phyloP scores from a whole-genome alignment of 1,140 invertebrate species.

The Chymomyza costata region DNA sequence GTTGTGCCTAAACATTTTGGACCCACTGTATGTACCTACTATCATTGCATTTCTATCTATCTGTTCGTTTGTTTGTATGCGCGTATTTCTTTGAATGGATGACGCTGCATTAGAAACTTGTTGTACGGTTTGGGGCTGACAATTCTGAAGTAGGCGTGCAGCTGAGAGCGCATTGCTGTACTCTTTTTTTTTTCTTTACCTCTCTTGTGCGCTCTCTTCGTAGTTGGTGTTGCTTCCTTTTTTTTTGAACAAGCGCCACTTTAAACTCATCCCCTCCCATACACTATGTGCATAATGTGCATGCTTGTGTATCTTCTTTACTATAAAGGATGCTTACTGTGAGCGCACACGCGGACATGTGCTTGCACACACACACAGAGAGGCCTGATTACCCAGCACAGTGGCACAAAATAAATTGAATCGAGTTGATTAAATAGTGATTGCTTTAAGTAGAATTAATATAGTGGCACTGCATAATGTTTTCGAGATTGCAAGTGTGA shows the following conservation, averaged over 20 bases:
- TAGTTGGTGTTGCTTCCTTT: conserved; percentile 34
- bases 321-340: conserved; percentile 54
- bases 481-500: no score
- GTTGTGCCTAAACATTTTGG: no score
- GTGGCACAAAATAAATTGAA: not conserved
- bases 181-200: conserved; percentile 31
- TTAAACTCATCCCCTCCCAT: conserved; percentile 63
- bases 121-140: conserved; percentile 21
- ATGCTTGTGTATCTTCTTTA: conserved; percentile 70
- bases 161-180: not conserved
- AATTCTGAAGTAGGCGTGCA: conserved; percentile 4
- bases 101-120: conserved; percentile 65
- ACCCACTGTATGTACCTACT: no score
- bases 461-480: no score
- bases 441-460: no score
- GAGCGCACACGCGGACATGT: no score
- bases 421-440: not conserved
- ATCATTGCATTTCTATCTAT: conserved; percentile 1
- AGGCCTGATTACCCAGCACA: not conserved
- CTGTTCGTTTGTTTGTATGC: conserved; percentile 16
- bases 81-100: conserved; percentile 64
- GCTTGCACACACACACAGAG: conserved; percentile 11
- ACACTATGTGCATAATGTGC: conserved; percentile 55
- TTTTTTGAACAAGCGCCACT: conserved; percentile 60
- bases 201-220: conserved; percentile 18